Base-by-base conservation (phyloP, 2,888 invertebrate genomes). In the Sussaba pulchella region DNA sequence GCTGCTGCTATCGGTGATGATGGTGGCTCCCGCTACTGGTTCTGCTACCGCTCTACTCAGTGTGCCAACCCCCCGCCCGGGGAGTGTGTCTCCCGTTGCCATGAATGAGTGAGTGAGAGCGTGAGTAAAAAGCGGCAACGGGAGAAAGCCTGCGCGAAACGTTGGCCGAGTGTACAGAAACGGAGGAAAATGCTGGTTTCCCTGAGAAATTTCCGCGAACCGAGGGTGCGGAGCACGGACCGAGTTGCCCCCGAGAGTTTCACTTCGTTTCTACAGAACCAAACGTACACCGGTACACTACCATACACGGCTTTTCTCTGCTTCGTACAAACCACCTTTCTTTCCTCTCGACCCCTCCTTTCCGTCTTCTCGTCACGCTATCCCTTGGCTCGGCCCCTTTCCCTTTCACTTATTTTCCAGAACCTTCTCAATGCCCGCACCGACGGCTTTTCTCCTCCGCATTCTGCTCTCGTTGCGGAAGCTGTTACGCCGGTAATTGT, bases 401-500 rank as follows among this genome's bases (percentile, higher is more conserved):
- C 50, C 73, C 45, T 57, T 57, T 64, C 64, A 57, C 64, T 74
- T 66, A 64, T 74, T 66, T 57, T 66, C 39, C 39, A 54, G 43
- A 54, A 54, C 59, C 36, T 43, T 74, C 73, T 74, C 73, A 74
- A 74, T 74, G 75, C 71, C 54, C 63, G 75, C 61, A 45, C 57
- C 41, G 26, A 26, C 63, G 39, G 41, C 24, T 54, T 26, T 78
- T 59, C 47, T 74, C 72, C n/a, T 72, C 50, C 43, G 43, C 77
- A 78, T 66, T 67, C 67, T 67, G 36, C 24, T 43, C 79, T 76
- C 52, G 77, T 78, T 61, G 75, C 83, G 81, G 83, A 84, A 85
- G 85, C 86, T 86, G 81, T 85, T 81, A 73, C 81, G 69, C 83
- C 78, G 83, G 84, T 86, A 86, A 86, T 86, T 85, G 85, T 85